Evolutionary conservation across 2,113 vertebrate genomes (phyloP), one percentile per base, ranked within the genome.

Genomic region (Pampusana beccarii): DNA sequence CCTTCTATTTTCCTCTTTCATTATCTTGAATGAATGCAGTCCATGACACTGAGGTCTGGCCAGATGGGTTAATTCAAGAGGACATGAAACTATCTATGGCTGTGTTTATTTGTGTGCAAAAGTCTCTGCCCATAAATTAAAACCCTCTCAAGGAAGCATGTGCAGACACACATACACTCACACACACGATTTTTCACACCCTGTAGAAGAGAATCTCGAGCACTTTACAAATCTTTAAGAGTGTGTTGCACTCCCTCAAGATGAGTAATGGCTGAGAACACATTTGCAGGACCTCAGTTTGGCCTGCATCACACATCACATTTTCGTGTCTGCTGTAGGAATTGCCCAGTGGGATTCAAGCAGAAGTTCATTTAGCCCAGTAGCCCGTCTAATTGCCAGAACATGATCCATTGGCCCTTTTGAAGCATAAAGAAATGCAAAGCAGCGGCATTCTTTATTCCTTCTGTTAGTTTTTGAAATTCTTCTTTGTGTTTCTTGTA

Each of bases 191-290:
- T 91, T 94, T 94, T 96, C 73, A 92, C 88, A 91, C 83, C 66
- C 64, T 92, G 58, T 57, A 44, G 21, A 92, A 87, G 72, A 87
- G 61, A 92, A 92, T 94, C 62, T 93, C 83, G 87, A 89, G 73
- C 88, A 92, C 83, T 94, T 96, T 89, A 87, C 95, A 94, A 96
- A 95, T 93, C 86, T 89, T 92, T 86, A 89, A 57, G 62, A 82
- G 83, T 62, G 65, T 34, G 51, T 28, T 92, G 70, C 78, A 77
- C 78, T 90, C 73, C 61, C 61, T 82, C 72, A 84, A 89, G 86
- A 84, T 92, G 74, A 95, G n/a, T 89, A 91, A 94, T 92, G 83
- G 34, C 62, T 25, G 51, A 95, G 73, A 86, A 91, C 62, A 85
- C 36, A 85, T 91, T 92, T 91, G 46, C 80, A 87, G 73, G 83